These are phyloP conservation scores for Brachypteracias leptosomus DNA, from an alignment of 2,113 vertebrate genomes.

Conservation along the genomic window DNA sequence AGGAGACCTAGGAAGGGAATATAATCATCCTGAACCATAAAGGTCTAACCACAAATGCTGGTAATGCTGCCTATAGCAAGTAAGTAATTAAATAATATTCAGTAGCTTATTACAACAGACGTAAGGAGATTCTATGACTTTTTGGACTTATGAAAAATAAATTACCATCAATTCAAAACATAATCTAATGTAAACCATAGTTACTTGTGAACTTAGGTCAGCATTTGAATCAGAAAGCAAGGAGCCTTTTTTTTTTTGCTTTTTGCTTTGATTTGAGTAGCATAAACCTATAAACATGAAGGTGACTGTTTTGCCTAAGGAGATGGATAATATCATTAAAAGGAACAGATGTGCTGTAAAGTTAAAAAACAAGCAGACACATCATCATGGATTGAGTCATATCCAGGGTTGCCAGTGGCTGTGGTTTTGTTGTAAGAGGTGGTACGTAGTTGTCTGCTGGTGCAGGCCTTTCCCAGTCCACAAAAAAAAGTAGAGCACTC, in stretches of 20 bases:
- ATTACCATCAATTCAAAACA: neutral
- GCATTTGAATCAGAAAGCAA: neutral
- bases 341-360: neutral
- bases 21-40: neutral
- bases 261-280: constrained; percentile 1
- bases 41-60: neutral
- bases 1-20: neutral
- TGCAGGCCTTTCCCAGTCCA: neutral
- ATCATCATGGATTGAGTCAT: neutral
- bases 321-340: neutral
- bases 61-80: neutral
- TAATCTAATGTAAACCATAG: neutral
- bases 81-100: neutral
- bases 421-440: neutral
- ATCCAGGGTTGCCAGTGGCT: neutral
- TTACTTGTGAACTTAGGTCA: neutral
- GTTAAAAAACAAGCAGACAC: neutral
- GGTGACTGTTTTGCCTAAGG: neutral
- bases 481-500: neutral
- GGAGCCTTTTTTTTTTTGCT: neutral
- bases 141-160: neutral
- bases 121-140: neutral
- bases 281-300: neutral
- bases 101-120: neutral
- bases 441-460: neutral